Conservation (phyloP, 1,140 invertebrate species). For the Pseudobourletiella spinata region DNA sequence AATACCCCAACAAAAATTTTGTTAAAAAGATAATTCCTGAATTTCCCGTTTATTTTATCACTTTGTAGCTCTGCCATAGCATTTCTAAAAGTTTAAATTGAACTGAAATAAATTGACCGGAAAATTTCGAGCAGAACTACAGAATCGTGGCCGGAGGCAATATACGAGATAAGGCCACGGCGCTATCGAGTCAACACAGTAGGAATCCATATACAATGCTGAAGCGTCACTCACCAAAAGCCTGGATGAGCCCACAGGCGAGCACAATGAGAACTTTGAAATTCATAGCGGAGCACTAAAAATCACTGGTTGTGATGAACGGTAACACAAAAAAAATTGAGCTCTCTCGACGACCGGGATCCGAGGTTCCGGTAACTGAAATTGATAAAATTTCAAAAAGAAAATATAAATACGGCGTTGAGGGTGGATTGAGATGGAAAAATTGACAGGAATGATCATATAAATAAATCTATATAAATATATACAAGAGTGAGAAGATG, state of each 20-base stretch:
- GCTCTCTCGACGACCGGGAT: neutral
- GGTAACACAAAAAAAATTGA: neutral
- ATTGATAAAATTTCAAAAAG: neutral
- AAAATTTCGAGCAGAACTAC: too few relatives aligned
- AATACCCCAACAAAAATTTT: too few relatives aligned
- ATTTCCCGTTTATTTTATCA: too few relatives aligned
- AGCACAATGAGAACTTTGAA: neutral
- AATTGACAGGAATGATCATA: neutral
- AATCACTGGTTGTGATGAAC: neutral
- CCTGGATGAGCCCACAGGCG: neutral
- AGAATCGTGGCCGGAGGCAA: too few relatives aligned
- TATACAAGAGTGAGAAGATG: neutral
- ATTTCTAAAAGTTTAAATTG: too few relatives aligned
- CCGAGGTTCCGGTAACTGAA: neutral
- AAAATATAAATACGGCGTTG: neutral
- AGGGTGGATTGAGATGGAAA: neutral
- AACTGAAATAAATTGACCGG: too few relatives aligned
- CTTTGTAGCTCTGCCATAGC: too few relatives aligned
- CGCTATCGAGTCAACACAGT: too few relatives aligned
- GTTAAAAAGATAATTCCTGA: too few relatives aligned
- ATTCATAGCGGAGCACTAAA: neutral
- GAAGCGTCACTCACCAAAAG: too few relatives aligned
- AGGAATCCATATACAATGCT: too few relatives aligned
- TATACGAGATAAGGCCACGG: too few relatives aligned
- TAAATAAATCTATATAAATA: neutral